A percentile compares a stretch with the other conserved stretches of the same genome.
These are phyloP conservation scores for Festucalex cinctus DNA, from an alignment of 2,113 vertebrate species.

Conservation along the genomic window DNA sequence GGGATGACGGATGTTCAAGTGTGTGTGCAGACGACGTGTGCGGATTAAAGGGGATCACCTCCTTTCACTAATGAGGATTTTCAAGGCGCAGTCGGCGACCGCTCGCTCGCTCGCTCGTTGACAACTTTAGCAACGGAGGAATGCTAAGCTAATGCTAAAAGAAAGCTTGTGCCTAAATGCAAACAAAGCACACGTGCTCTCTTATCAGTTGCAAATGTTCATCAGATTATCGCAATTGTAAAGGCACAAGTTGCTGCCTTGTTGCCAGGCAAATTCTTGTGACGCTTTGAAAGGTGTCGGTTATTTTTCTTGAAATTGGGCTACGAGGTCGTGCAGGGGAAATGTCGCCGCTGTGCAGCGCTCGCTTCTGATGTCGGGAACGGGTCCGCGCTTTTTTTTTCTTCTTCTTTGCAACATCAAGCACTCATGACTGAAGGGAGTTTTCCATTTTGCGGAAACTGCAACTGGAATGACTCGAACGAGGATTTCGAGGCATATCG, in stretches of 20 bases:
- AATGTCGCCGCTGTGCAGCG: background rate
- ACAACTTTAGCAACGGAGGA: background rate
- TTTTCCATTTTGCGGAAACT: background rate
- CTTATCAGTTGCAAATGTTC: no score
- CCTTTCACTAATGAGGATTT: slow-evolving; percentile 41
- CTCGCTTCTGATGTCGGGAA: background rate
- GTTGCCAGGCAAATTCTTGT: background rate
- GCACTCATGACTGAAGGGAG: background rate
- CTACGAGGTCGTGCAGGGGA: background rate
- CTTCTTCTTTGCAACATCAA: background rate
- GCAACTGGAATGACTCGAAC: background rate
- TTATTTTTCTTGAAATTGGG: background rate
- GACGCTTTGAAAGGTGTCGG: background rate
- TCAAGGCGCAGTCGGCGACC: slow-evolving; percentile 34
- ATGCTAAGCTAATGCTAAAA: background rate
- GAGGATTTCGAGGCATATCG: background rate
- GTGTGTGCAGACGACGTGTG: slow-evolving; percentile 17
- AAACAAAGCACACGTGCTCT: background rate
- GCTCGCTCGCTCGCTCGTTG: background rate
- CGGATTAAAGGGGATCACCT: slow-evolving; percentile 58
- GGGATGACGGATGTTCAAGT: slow-evolving; percentile 16
- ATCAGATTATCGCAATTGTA: no score
- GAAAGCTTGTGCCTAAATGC: background rate
- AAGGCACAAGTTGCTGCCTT: background rate
- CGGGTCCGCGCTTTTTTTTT: background rate